Evolutionary conservation across 2,797 vertebrate genomes (phyloP).

Genomic region (Lepidocolaptes lacrymiger): DNA sequence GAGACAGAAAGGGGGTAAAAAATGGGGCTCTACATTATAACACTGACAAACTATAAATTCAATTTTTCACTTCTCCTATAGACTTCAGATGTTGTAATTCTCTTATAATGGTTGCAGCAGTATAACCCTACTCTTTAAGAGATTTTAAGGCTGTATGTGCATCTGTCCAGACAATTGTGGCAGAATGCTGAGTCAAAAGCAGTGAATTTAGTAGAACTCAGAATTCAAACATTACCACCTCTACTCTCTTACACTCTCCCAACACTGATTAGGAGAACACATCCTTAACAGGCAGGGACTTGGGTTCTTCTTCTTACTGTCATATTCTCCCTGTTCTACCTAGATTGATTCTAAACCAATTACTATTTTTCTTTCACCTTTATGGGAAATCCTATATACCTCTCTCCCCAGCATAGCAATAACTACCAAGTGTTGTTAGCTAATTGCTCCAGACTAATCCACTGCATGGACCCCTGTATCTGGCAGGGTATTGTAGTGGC

Average conservation of each 20-base stretch:
- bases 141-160: background rate
- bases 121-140: background rate
- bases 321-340: background rate
- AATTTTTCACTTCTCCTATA: background rate
- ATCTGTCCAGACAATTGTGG: background rate
- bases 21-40: background rate
- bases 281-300: background rate
- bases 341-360: background rate
- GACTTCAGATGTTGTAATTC: background rate
- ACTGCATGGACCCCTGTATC: background rate
- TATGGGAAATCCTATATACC: background rate
- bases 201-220: background rate
- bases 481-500: background rate
- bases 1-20: background rate
- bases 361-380: background rate
- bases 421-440: background rate
- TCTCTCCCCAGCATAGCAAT: background rate
- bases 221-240: background rate
- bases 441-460: slow-evolving; percentile 12
- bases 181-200: background rate
- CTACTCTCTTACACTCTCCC: background rate
- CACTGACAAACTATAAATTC: background rate
- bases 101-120: background rate
- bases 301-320: background rate
- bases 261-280: fast-evolving